Percentiles rank a stretch among this genome's conserved stretches.
These are phyloP conservation scores for Agonopterix arenella DNA, from an alignment of 2,888 invertebrate species.

Conservation along the genomic window DNA sequence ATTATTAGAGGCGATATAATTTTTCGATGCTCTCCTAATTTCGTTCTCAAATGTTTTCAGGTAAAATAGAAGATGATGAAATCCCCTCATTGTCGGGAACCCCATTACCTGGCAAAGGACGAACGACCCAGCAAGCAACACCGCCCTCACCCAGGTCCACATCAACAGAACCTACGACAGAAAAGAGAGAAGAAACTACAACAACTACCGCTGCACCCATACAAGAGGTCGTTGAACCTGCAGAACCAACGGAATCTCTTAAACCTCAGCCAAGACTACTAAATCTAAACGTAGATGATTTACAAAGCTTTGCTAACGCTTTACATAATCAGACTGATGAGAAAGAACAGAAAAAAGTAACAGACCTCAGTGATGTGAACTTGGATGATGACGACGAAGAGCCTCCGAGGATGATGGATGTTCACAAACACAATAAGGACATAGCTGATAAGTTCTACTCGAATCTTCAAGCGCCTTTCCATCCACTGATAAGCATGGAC, in stretches of 20 bases:
- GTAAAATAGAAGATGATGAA: conserved; percentile 63
- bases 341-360: conserved; percentile 43
- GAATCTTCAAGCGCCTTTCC: conserved; percentile 59
- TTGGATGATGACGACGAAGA: conserved; percentile 80
- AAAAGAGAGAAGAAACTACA: conserved; percentile 17
- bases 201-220: conserved; percentile 22
- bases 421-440: conserved; percentile 33
- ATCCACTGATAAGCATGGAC: conserved; percentile 44
- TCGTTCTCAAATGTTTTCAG: conserved; percentile 28
- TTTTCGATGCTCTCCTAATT: too few species aligned
- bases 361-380: conserved; percentile 87
- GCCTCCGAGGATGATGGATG: conserved; percentile 22
- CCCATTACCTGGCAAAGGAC: conserved; percentile 6
- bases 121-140: background rate
- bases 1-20: too few species aligned
- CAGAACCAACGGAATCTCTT: conserved; percentile 17
- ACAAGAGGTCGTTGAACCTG: conserved; percentile 22
- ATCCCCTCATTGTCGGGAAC: conserved; percentile 7
- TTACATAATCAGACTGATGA: conserved; percentile 52
- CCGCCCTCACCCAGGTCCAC: conserved; percentile 11
- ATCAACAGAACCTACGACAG: conserved; percentile 15
- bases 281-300: conserved; percentile 60
- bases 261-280: conserved; percentile 53
- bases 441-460: conserved; percentile 60
- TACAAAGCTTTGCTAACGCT: conserved; percentile 60